phyloP scores from a whole-genome alignment of 1,140 invertebrate genomes.

The Carcinoscorpius rotundicauda region DNA sequence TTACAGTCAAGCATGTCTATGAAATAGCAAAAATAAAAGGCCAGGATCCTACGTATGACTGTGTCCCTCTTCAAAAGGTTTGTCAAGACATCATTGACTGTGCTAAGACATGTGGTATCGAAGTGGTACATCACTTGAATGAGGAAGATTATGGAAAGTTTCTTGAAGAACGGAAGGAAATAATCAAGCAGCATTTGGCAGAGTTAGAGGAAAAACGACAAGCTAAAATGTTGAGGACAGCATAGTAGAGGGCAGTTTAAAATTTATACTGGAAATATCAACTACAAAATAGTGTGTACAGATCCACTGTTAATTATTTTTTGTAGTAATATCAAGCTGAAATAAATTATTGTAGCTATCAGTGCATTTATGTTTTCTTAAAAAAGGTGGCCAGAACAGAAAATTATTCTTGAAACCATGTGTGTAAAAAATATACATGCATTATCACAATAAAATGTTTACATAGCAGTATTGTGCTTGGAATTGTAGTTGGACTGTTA shows the following conservation, averaged over 20 bases:
- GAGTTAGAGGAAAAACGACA: slow-evolving; percentile 73
- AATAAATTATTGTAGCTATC: too few relatives aligned
- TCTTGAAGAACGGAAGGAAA: slow-evolving; percentile 56
- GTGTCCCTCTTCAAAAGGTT: slow-evolving; percentile 55
- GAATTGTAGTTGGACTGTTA: too few relatives aligned
- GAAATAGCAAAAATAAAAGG: slow-evolving; percentile 95
- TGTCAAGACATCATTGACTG: slow-evolving; percentile 62
- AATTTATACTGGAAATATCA: too few relatives aligned
- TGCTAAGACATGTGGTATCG: slow-evolving; percentile 65
- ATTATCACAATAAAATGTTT: too few relatives aligned
- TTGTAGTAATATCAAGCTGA: too few relatives aligned
- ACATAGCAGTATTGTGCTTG: too few relatives aligned
- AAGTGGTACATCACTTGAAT: slow-evolving; percentile 70
- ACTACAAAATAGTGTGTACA: too few relatives aligned
- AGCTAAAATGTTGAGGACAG: slow-evolving; percentile 70
- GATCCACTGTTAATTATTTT: too few relatives aligned
- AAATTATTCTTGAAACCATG: too few relatives aligned
- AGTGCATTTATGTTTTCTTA: too few relatives aligned
- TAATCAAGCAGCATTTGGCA: slow-evolving; percentile 60
- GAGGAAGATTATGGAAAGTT: slow-evolving; percentile 71
- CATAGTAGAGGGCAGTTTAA: neutral
- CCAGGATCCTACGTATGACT: slow-evolving; percentile 60
- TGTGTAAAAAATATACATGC: too few relatives aligned
- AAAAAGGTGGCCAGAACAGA: too few relatives aligned
- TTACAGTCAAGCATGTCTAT: slow-evolving; percentile 93